Conservation (phyloP, 2,797 vertebrate genomes). For the Astyanax mexicanus region DNA sequence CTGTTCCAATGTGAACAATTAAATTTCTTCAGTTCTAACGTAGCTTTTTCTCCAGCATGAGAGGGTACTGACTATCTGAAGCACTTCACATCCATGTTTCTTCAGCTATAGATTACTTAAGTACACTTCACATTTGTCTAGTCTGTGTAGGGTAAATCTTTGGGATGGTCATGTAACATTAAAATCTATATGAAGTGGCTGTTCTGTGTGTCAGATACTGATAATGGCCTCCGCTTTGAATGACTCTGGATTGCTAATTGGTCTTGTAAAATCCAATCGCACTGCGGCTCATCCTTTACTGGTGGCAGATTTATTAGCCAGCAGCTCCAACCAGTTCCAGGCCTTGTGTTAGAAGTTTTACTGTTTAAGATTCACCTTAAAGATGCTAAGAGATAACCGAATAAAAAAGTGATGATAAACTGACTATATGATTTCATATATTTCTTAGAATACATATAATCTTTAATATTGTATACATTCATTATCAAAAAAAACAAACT, state of each 20-base stretch:
- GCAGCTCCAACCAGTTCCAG: neutral
- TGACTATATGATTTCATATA: too few relatives aligned
- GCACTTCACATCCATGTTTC: too few relatives aligned
- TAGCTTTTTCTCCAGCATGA: slow-evolving; percentile 1
- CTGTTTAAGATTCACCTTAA: too few relatives aligned
- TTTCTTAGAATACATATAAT: too few relatives aligned
- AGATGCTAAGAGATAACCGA: too few relatives aligned
- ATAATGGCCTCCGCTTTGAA: neutral
- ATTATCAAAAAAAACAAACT: too few relatives aligned
- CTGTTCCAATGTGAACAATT: slow-evolving; percentile 21
- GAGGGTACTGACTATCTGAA: neutral
- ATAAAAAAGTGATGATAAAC: too few relatives aligned
- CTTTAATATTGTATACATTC: too few relatives aligned
- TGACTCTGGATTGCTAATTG: slow-evolving; percentile 12
- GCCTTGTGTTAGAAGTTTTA: neutral
- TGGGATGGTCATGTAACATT: neutral
- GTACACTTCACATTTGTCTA: neutral
- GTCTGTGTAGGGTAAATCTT: neutral
- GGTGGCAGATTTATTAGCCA: neutral
- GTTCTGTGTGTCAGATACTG: neutral
- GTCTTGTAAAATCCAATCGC: neutral
- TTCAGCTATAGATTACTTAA: neutral
- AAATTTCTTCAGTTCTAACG: neutral
- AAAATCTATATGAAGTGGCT: neutral
- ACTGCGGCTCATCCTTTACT: neutral